Conservation (phyloP, 1,140 invertebrate species). For the Sinonovacula constricta region DNA sequence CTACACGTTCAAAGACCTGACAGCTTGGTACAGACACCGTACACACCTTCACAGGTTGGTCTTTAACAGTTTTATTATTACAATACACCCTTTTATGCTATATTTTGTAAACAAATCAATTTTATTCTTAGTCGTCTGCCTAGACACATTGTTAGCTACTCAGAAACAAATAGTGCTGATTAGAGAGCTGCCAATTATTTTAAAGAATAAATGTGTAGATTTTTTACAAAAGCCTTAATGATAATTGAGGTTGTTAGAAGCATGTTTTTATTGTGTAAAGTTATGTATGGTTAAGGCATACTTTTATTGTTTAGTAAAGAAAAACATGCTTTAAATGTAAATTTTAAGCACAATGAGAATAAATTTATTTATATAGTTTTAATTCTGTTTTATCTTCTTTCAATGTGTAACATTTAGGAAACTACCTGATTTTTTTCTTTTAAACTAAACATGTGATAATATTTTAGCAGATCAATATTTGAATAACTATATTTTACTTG, state of each 20-base stretch:
- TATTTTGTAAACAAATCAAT: not conserved
- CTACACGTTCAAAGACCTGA: constrained; percentile 85
- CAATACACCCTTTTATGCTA: not conserved
- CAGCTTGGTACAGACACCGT: constrained; percentile 83
- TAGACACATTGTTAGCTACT: not conserved
- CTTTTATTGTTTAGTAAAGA: no score
- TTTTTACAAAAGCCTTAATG: not conserved
- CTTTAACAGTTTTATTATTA: not conserved
- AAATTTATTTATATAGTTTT: no score
- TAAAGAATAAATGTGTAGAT: not conserved
- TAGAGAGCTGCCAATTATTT: not conserved
- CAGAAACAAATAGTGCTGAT: not conserved
- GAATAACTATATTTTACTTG: not conserved
- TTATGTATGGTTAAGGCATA: no score
- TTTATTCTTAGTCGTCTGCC: not conserved
- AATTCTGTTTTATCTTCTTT: no score
- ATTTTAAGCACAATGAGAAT: not conserved
- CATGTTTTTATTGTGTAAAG: no score
- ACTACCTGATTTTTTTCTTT: no score
- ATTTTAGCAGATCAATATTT: not conserved
- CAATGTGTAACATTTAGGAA: no score
- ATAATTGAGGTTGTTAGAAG: no score
- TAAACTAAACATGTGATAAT: not conserved
- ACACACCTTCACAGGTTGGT: constrained; percentile 68
- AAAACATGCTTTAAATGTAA: no score